phyloP scores from a whole-genome alignment of 2,797 vertebrate genomes.

The Dryobates pubescens region DNA sequence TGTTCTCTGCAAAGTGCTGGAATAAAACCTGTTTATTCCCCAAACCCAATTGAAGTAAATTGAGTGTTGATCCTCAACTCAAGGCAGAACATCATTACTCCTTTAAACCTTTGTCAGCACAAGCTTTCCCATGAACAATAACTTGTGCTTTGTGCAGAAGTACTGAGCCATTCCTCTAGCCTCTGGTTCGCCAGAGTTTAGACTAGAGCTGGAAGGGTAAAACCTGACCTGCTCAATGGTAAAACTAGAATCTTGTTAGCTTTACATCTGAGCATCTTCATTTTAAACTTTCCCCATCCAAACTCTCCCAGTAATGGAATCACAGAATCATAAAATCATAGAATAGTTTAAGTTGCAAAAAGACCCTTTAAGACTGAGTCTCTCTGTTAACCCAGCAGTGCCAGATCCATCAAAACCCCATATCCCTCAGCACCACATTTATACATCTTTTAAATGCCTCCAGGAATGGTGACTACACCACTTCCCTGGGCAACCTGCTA shows the following conservation, averaged over 20 bases:
- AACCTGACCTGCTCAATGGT: background rate
- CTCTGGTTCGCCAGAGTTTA: background rate
- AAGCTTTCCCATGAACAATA: background rate
- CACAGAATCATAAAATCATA: no score
- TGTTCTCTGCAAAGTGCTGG: background rate
- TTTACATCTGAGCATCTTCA: background rate
- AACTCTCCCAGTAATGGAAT: background rate
- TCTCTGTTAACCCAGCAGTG: no score
- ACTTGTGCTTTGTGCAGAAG: background rate
- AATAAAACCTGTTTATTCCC: background rate
- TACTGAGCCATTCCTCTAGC: background rate
- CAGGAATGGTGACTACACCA: no score
- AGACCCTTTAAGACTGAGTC: no score
- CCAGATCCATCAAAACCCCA: no score
- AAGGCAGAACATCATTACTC: background rate
- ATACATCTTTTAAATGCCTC: no score
- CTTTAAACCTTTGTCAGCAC: background rate
- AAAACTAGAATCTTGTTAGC: background rate
- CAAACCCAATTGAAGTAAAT: background rate
- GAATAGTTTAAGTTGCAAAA: no score
- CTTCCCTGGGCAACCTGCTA: no score
- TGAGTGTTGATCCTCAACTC: background rate
- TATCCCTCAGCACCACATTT: no score
- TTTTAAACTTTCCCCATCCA: background rate
- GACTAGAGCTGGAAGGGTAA: background rate